A percentile compares a stretch with the other conserved stretches of the same genome.
These are phyloP conservation scores for Hesperophylax magnus DNA, from an alignment of 1,140 invertebrate species.

Conservation along the genomic window DNA sequence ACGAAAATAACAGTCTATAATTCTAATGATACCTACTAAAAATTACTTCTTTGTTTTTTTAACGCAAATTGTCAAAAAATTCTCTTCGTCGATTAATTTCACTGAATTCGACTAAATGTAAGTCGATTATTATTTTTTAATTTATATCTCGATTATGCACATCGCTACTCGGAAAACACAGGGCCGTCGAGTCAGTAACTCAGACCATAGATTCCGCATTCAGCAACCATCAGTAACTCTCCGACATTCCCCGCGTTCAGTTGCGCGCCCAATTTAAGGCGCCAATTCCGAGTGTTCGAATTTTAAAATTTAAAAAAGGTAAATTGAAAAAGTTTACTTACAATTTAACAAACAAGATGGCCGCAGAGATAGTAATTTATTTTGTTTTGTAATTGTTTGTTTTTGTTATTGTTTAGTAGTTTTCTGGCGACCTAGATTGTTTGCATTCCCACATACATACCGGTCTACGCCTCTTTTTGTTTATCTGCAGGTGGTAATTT, in stretches of 20 bases:
- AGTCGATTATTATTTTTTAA: too few relatives aligned
- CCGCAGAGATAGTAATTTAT: not conserved
- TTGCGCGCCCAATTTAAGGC: conserved; percentile 4
- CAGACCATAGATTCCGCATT: too few relatives aligned
- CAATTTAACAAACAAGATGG: not conserved
- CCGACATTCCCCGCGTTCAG: conserved; percentile 17
- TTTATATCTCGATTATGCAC: too few relatives aligned
- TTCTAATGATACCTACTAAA: too few relatives aligned
- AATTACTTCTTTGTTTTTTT: too few relatives aligned
- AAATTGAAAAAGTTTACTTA: not conserved
- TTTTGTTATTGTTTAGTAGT: conserved; percentile 5
- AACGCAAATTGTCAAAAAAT: too few relatives aligned
- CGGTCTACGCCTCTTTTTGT: conserved; percentile 25
- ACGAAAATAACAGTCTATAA: too few relatives aligned
- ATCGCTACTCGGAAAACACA: too few relatives aligned
- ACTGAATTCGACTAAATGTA: too few relatives aligned
- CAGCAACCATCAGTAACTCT: not conserved
- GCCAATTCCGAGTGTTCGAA: not conserved
- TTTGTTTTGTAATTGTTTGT: conserved; percentile 2
- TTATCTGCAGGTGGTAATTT: conserved; percentile 17
- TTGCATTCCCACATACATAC: not conserved
- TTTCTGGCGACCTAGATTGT: conserved; percentile 1
- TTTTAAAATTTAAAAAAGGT: conserved; percentile 16
- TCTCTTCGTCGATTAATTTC: too few relatives aligned
- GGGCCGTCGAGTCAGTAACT: too few relatives aligned